Evolutionary conservation across 2,888 invertebrate genomes (phyloP), one percentile per base, ranked within the genome.

Genomic region (Cepaea hortensis): DNA sequence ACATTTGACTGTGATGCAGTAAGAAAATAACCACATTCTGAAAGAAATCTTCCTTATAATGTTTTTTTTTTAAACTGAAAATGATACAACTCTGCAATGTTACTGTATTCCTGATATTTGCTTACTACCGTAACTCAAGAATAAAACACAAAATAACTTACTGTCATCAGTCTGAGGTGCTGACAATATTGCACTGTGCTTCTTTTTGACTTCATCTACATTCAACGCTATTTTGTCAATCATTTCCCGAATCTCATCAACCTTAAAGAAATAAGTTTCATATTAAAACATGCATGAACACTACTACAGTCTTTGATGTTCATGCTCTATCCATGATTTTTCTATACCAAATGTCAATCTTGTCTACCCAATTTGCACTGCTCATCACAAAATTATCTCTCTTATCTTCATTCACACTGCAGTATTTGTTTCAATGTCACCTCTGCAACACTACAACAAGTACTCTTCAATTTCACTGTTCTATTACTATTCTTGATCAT

Each of bases 171-270:
- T 98, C 95, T 98, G 98, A 92, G 99, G 99, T 93, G 98, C 98
- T 94, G 99, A 98, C 94, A 99, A 96, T 94, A 99, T 99, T 95
- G 98, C 97, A 96, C 99, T 99, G 96, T 99, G 99, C 96, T 99
- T 99, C 96, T 98, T 99, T 96, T 99, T 99, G 89, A 99, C 99
- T 95, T 99, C 99, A 95, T 99, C 99, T 91, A 99, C 99, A 96
- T 99, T 99, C 94, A 97, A 97, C 95, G 99, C 98, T 95, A 99
- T 99, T 96, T 98, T 98, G 95, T 99, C 99, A 96, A 99, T 99
- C 98, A 99, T 99, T 95, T 98, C 98, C 93, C 99, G 97, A 95
- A 99, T 99, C 96, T 99, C 99, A 96, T 99, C 99, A 95, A 99
- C 99, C 98, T 98, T 95, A 50, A 93, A 68, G 46, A 61, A 77